Evolutionary conservation across 2,113 vertebrate species (phyloP).

Genomic region (Arenaria interpres): DNA sequence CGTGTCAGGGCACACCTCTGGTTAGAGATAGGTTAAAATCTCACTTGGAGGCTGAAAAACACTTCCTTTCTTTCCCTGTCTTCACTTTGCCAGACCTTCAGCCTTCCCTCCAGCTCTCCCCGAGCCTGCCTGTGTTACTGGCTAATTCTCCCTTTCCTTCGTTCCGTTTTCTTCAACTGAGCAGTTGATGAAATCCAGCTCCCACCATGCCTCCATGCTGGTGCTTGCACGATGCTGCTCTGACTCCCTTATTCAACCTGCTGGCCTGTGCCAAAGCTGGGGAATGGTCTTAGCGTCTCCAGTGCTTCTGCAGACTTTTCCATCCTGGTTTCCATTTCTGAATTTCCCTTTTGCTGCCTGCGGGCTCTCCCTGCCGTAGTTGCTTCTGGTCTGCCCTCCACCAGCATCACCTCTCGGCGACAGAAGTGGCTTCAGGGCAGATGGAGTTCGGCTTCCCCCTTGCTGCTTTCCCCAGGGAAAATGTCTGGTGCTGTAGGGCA

Average conservation of each 20-base stretch:
- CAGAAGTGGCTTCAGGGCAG: not conserved
- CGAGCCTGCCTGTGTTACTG: not conserved
- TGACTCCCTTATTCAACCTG: not conserved
- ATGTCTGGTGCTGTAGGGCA: not conserved
- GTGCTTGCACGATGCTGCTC: not conserved
- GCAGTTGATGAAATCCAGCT: not conserved
- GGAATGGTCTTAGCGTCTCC: not conserved
- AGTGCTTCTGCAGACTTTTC: not conserved
- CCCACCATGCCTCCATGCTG: accelerated
- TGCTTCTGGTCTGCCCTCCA: not conserved
- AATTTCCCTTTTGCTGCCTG: not conserved
- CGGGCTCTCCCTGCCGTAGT: not conserved
- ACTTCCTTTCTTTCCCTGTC: not conserved
- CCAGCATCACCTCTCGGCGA: not conserved
- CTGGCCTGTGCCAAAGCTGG: not conserved
- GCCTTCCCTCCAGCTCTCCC: not conserved
- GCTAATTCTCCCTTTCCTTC: not conserved
- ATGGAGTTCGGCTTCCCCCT: not conserved
- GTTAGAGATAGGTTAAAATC: not conserved
- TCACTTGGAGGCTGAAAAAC: not conserved
- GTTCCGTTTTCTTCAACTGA: not conserved
- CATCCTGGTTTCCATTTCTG: not conserved
- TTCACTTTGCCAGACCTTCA: not conserved
- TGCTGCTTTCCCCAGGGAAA: not conserved
- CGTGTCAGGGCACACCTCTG: not conserved